A percentile compares a stretch with the other conserved stretches of the same genome.
Conservation (phyloP, 2,113 vertebrate species). For the Sarotherodon lohbergeri region DNA sequence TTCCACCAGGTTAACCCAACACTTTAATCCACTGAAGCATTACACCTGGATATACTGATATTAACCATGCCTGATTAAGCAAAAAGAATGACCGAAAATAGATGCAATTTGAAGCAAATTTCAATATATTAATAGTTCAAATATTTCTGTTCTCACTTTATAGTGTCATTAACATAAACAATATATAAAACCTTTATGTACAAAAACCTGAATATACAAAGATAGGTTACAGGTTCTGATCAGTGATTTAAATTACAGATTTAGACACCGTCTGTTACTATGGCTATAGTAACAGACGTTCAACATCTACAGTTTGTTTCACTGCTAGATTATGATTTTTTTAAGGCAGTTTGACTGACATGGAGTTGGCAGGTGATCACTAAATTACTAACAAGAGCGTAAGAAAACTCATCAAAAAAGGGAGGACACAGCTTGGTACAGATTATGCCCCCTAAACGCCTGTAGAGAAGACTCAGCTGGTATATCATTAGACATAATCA, state of each 20-base stretch:
- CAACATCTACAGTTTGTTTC: neutral
- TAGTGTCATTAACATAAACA: neutral
- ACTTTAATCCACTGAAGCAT: neutral
- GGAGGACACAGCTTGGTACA: conserved; percentile 4
- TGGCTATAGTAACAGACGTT: neutral
- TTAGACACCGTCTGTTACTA: neutral
- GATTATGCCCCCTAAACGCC: neutral
- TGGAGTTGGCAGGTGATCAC: neutral
- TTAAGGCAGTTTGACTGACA: neutral
- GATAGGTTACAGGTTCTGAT: neutral
- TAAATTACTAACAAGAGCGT: neutral
- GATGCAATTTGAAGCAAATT: neutral
- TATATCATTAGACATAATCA: conserved; percentile 7
- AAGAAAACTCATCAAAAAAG: neutral
- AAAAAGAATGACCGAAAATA: neutral
- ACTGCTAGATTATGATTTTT: neutral
- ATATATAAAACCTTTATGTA: neutral
- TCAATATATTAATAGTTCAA: neutral
- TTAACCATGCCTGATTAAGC: neutral
- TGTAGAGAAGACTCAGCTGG: conserved; percentile 13
- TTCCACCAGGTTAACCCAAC: neutral
- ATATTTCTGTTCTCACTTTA: neutral
- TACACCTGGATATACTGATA: neutral
- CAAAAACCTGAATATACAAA: neutral
- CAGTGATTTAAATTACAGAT: neutral